Evolutionary conservation across 1,140 invertebrate genomes (phyloP).

Genomic region (Globodera rostochiensis): DNA sequence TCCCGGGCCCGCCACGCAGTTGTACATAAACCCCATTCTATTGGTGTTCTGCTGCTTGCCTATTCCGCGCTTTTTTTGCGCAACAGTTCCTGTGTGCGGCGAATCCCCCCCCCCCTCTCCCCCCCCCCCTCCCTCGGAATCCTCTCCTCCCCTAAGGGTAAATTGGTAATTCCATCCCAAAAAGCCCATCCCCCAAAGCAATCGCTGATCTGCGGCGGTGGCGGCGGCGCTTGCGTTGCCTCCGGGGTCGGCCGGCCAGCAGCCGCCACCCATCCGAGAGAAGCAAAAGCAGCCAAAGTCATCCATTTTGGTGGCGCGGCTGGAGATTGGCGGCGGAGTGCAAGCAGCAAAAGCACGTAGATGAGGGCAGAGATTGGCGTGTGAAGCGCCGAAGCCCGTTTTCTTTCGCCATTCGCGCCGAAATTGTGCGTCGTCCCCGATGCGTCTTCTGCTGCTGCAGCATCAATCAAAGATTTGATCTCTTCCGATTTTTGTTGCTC

Average conservation of each 20-base stretch:
- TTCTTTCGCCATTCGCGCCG: neutral
- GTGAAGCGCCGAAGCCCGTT: neutral
- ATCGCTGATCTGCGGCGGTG: no score
- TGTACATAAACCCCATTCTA: neutral
- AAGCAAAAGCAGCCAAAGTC: no score
- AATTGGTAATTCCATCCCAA: neutral
- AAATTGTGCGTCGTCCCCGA: neutral
- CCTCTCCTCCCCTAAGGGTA: neutral
- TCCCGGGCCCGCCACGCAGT: neutral
- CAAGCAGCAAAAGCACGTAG: neutral
- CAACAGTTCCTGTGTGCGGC: no score
- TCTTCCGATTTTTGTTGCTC: neutral
- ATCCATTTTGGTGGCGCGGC: neutral
- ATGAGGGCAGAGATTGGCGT: neutral
- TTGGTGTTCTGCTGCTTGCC: neutral
- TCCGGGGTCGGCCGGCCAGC: no score
- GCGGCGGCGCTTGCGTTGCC: no score
- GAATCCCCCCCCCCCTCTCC: neutral
- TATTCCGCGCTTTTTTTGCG: neutral
- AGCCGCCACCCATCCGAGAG: no score
- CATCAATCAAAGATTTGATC: neutral
- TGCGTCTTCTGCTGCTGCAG: neutral
- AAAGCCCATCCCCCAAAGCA: no score
- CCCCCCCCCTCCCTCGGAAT: neutral
- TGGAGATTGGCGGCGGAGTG: neutral